phyloP scores from a whole-genome alignment of 2,888 invertebrate genomes.

The Clanis bilineata region DNA sequence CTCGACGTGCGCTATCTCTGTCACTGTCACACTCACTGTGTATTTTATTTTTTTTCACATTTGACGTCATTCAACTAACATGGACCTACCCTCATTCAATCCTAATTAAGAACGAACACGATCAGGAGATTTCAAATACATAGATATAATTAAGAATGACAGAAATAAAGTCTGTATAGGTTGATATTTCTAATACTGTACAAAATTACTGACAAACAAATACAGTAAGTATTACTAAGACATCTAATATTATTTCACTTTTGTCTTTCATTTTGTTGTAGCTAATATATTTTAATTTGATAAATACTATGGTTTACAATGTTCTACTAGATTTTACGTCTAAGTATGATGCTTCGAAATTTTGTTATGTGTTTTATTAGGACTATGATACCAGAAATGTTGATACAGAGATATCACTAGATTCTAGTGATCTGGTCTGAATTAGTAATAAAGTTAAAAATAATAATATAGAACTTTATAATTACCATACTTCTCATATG shows the following conservation, averaged over 20 bases:
- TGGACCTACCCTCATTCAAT: not conserved
- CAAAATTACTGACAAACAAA: conserved; percentile 14
- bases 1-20: not conserved
- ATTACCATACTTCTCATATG: too few relatives aligned
- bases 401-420: too few relatives aligned
- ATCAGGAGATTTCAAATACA: not conserved
- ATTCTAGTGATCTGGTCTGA: too few relatives aligned
- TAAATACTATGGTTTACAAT: not conserved
- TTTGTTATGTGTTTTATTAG: not conserved
- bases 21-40: not conserved
- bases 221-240: conserved; percentile 23
- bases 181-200: conserved; percentile 2
- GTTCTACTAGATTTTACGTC: not conserved
- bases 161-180: not conserved
- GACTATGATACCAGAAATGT: too few relatives aligned
- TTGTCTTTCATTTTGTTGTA: conserved; percentile 70
- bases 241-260: conserved; percentile 74
- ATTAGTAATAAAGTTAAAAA: too few relatives aligned
- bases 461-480: too few relatives aligned
- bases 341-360: not conserved
- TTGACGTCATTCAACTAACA: not conserved
- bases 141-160: not conserved
- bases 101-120: not conserved
- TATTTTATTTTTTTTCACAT: not conserved
- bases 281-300: conserved; percentile 30